Conservation (phyloP, 2,888 invertebrate genomes). For the Ashinkailepas kermadecensis region DNA sequence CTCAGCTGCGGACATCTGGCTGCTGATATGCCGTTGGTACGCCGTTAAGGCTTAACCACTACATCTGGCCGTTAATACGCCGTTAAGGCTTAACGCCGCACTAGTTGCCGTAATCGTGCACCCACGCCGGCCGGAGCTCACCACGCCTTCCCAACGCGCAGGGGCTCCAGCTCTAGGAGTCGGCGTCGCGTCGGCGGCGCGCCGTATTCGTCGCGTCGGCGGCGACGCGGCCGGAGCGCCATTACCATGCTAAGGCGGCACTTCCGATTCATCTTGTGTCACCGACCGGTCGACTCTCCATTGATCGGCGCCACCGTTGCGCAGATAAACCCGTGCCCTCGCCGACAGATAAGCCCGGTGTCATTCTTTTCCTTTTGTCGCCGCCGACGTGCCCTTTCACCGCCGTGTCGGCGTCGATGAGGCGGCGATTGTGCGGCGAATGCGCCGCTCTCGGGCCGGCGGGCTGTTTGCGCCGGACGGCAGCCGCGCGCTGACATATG, state of each 20-base stretch:
- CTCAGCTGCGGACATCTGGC: too few relatives aligned
- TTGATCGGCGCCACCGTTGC: background rate
- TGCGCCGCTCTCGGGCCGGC: background rate
- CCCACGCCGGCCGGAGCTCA: too few relatives aligned
- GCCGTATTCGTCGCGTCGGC: background rate
- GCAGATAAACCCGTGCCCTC: constrained; percentile 1
- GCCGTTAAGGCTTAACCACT: too few relatives aligned
- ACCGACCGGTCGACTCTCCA: background rate
- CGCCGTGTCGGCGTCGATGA: background rate
- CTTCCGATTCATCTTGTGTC: constrained; percentile 9
- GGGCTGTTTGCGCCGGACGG: background rate
- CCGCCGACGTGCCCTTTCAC: constrained; percentile 7
- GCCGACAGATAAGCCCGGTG: background rate
- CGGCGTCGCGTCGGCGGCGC: too few relatives aligned
- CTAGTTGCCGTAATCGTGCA: too few relatives aligned
- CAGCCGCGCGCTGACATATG: background rate
- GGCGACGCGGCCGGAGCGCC: background rate
- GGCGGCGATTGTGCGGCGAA: background rate
- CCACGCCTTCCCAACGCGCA: too few relatives aligned
- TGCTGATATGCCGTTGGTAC: too few relatives aligned
- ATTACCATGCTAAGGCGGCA: constrained; percentile 9
- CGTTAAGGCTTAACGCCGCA: too few relatives aligned
- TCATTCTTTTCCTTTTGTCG: constrained; percentile 11
- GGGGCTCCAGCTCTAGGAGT: too few relatives aligned
- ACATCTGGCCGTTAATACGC: too few relatives aligned